Evolutionary conservation across 92 coral and sea anemone species (phyloP).

Genomic region (Bergia sp.): DNA sequence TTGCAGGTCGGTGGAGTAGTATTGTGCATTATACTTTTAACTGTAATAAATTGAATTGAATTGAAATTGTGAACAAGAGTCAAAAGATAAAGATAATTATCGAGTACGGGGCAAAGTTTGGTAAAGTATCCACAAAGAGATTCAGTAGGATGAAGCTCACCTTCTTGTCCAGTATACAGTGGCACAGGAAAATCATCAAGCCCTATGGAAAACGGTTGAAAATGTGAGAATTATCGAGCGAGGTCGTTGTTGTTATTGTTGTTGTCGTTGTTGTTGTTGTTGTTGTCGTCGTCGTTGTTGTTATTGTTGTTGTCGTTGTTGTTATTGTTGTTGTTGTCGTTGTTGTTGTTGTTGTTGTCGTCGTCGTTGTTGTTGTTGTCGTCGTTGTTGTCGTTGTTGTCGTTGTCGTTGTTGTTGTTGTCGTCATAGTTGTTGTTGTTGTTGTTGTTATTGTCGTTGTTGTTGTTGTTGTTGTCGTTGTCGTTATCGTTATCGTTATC

Average conservation of each 20-base stretch:
- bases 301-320: neutral
- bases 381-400: too few species aligned
- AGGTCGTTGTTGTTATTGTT: neutral
- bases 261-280: neutral
- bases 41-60: too few species aligned
- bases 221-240: neutral
- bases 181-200: slow-evolving; percentile 55
- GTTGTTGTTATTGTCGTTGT: too few species aligned
- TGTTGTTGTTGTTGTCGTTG: too few species aligned
- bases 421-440: too few species aligned
- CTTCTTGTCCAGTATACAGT: slow-evolving; percentile 64
- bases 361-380: neutral
- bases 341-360: neutral
- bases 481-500: too few species aligned
- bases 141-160: neutral
- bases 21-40: too few species aligned
- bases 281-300: neutral
- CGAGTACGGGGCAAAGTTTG: neutral
- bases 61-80: too few species aligned
- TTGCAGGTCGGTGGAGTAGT: too few species aligned
- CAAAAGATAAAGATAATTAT: neutral
- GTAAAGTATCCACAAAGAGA: neutral
- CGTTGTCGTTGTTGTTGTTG: too few species aligned
- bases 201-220: slow-evolving; percentile 36
- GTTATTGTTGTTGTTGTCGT: neutral